Evolutionary conservation across 2,888 invertebrate species (phyloP).

Genomic region (Cremastobaeus sp.): DNA sequence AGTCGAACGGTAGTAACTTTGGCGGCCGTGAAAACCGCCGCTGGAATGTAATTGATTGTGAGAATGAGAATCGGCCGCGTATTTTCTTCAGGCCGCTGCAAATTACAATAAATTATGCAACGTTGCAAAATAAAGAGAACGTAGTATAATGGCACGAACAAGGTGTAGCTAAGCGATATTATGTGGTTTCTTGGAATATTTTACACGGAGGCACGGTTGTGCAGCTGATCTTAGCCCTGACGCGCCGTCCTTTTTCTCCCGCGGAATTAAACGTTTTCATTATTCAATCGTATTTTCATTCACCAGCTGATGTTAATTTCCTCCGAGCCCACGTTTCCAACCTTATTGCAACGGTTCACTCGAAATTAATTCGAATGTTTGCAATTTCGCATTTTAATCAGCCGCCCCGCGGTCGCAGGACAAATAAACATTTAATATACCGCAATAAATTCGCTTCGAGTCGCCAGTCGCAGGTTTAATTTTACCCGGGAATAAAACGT

Average conservation of each 20-base stretch:
- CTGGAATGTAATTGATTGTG: conserved; percentile 42
- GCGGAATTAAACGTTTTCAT: too few species aligned
- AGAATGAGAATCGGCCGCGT: conserved; percentile 29
- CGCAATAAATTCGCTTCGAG: too few species aligned
- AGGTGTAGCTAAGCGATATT: conserved; percentile 20
- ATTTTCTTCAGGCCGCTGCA: conserved; percentile 29
- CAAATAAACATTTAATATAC: too few species aligned
- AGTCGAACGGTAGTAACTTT: conserved; percentile 5
- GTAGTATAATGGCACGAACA: conserved; percentile 38
- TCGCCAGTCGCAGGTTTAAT: too few species aligned
- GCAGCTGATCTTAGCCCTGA: conserved; percentile 15
- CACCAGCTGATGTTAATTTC: too few species aligned
- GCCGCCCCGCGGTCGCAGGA: too few species aligned
- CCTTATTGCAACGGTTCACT: too few species aligned
- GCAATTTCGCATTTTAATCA: too few species aligned
- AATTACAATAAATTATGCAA: conserved; percentile 58
- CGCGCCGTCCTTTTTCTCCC: not conserved
- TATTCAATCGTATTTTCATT: too few species aligned
- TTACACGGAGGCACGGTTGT: conserved; percentile 16
- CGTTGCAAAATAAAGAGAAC: conserved; percentile 50
- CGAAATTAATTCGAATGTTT: too few species aligned
- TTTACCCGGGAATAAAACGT: not conserved
- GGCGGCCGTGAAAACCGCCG: conserved; percentile 37
- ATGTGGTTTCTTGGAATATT: conserved; percentile 35
- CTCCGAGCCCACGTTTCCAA: too few species aligned